These are phyloP conservation scores for Oncorhynchus kisutch DNA, from an alignment of 2,113 vertebrate species.

Conservation along the genomic window DNA sequence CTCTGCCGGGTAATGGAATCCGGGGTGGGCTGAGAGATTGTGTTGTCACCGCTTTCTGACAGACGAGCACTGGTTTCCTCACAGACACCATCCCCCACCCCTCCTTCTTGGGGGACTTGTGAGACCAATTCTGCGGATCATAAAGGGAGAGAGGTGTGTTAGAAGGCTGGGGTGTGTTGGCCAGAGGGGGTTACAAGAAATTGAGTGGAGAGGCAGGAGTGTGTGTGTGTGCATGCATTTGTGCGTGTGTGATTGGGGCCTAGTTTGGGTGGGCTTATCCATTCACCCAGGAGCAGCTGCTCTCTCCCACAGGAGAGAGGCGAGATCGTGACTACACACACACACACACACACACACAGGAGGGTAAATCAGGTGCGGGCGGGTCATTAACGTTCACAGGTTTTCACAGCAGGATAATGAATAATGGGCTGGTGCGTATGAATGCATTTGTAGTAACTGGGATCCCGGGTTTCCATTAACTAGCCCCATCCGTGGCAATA, in stretches of 20 bases:
- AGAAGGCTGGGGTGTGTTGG: background rate
- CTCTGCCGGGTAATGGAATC: conserved; percentile 67
- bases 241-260: background rate
- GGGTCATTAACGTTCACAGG: conserved; percentile 31
- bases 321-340: background rate
- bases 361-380: background rate
- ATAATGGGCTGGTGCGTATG: conserved; percentile 4
- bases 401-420: conserved; percentile 18
- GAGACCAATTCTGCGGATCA: background rate
- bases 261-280: conserved; percentile 9
- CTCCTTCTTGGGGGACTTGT: background rate
- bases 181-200: background rate
- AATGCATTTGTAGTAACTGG: background rate
- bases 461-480: background rate
- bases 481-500: background rate
- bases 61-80: conserved; percentile 34
- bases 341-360: conserved; percentile 18
- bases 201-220: background rate
- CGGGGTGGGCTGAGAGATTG: conserved; percentile 57
- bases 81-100: background rate
- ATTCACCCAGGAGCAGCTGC: conserved; percentile 8
- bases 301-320: conserved; percentile 15
- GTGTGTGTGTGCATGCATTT: conserved; percentile 16
- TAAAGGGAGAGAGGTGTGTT: background rate
- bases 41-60: conserved; percentile 64